These are phyloP conservation scores for Rhynchophorus ferrugineus DNA, from an alignment of 1,140 invertebrate genomes.

Conservation along the genomic window DNA sequence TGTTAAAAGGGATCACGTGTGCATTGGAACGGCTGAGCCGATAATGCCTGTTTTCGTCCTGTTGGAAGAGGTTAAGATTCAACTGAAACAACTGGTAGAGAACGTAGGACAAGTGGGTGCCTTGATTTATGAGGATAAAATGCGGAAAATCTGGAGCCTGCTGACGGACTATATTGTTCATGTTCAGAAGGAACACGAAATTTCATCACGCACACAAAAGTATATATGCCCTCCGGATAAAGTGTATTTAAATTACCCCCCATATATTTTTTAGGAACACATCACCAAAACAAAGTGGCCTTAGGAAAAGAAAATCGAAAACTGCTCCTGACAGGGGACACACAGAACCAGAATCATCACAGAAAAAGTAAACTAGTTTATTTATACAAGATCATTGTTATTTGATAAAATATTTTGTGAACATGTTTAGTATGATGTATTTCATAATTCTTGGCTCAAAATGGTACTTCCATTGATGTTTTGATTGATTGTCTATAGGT, in stretches of 20 bases:
- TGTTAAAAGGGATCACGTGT: constrained; percentile 13
- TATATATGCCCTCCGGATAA: background rate
- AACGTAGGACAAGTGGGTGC: constrained; percentile 20
- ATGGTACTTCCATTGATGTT: too few species aligned
- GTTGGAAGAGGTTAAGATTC: constrained; percentile 21
- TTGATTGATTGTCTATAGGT: too few species aligned
- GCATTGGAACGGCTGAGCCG: constrained; percentile 19
- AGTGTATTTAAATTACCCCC: background rate
- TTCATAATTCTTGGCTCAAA: too few species aligned
- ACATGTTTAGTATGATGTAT: too few species aligned
- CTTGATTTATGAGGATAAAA: constrained; percentile 20
- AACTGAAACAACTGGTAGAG: constrained; percentile 17
- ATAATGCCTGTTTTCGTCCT: constrained; percentile 22
- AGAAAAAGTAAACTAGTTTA: too few species aligned
- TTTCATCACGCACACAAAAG: background rate
- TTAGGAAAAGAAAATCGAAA: background rate
- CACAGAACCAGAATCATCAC: too few species aligned
- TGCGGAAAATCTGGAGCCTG: constrained; percentile 23
- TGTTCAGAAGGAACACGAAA: constrained; percentile 22
- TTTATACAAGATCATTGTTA: too few species aligned
- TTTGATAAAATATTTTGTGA: too few species aligned
- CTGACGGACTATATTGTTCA: constrained; percentile 22
- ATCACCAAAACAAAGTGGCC: background rate
- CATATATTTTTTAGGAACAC: background rate
- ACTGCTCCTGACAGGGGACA: background rate